Base-by-base conservation (phyloP, 1,140 invertebrate species). In the Copidosoma floridanum region DNA sequence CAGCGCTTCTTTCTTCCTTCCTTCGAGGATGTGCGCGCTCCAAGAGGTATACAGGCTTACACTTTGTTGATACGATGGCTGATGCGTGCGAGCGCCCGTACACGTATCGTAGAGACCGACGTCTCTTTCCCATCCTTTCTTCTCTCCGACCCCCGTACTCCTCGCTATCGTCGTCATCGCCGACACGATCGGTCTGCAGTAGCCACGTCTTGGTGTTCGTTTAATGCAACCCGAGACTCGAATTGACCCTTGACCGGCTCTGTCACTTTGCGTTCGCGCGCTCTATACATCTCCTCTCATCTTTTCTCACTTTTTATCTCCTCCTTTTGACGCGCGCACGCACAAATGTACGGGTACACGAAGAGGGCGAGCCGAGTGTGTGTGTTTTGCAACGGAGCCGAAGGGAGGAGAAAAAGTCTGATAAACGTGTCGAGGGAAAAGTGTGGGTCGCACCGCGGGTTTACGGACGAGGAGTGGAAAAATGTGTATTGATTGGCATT, bases 331-430 rank as follows among this genome's bases (percentile, higher is more conserved):
- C 66, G 65, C 65, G 64, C 60, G 64, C 65, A 59, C 54, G 64
- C 66, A 48, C 62, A n/a, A n/a, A n/a, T n/a, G n/a, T n/a, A n/a
- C 67, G 26, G 40, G 18, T 65, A 55, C 65, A 70, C 71, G 69
- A 75, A 75, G 66, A 71, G 66, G 66, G 72, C 67, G 68, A 59
- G 68, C 65, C 68, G 72, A 76, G 74, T 73, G 74, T 75, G 74
- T n/a, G n/a, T n/a, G n/a, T n/a, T n/a, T n/a, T n/a, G n/a, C n/a
- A n/a, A n/a, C n/a, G n/a, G n/a, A n/a, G n/a, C n/a, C n/a, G n/a
- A n/a, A n/a, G n/a, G n/a, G n/a, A n/a, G n/a, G n/a, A n/a, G n/a
- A n/a, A n/a, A n/a, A n/a, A n/a, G n/a, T n/a, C n/a, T n/a, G n/a
- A n/a, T n/a, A n/a, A n/a, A n/a, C n/a, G n/a, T n/a, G n/a, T n/a